Conservation (phyloP, 2,113 vertebrate species). For the Eurystomus gularis region DNA sequence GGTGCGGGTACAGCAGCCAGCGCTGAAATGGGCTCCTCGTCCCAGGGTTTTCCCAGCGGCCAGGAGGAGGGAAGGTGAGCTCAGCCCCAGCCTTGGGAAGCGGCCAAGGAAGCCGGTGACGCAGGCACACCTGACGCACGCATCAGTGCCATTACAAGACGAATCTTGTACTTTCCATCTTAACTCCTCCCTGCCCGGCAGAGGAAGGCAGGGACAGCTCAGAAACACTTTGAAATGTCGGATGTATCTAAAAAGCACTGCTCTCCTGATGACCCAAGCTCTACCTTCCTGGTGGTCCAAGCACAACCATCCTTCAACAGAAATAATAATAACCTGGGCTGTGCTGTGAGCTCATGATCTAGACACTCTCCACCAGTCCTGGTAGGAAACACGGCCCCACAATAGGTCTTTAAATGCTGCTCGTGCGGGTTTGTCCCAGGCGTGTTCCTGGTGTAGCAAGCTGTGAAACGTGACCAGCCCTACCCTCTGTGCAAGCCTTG, state of each 20-base stretch:
- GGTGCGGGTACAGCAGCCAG: background rate
- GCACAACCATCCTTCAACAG: background rate
- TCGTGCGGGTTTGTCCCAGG: background rate
- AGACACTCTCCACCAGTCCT: background rate
- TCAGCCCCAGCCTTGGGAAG: slow-evolving; percentile 8
- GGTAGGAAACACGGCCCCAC: fast-evolving
- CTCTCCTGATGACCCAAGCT: background rate
- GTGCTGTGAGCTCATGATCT: fast-evolving
- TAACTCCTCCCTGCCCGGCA: slow-evolving; percentile 33
- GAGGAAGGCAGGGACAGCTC: background rate
- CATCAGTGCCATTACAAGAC: background rate
- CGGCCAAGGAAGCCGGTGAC: background rate
- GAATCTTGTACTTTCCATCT: background rate
- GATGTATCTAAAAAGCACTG: background rate
- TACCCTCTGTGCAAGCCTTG: background rate
- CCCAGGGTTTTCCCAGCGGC: background rate
- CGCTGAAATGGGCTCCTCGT: fast-evolving
- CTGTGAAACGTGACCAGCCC: background rate
- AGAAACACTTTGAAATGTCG: background rate
- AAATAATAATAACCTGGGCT: background rate
- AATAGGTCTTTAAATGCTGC: background rate
- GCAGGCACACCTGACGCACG: slow-evolving; percentile 20
- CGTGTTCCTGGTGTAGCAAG: background rate
- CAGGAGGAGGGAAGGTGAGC: background rate
- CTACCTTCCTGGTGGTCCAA: background rate